Percentiles rank a stretch among this genome's conserved stretches.
Conservation (phyloP, 1,140 invertebrate genomes). For the Sinonovacula constricta region DNA sequence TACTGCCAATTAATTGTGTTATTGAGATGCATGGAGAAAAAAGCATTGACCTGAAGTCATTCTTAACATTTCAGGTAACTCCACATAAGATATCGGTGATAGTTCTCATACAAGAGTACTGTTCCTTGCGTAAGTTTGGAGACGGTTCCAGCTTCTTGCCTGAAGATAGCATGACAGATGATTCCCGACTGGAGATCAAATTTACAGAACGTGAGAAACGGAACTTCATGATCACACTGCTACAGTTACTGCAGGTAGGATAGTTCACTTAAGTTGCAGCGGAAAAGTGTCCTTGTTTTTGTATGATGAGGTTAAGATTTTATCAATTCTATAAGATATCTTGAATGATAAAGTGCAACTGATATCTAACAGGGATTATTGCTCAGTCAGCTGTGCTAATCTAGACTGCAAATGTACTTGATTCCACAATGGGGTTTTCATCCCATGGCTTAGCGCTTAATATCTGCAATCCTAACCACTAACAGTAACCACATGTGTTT, state of each 20-base stretch:
- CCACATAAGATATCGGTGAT: conserved; percentile 76
- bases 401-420: too few species aligned
- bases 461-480: too few species aligned
- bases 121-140: conserved; percentile 53
- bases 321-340: neutral
- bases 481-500: too few species aligned
- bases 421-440: too few species aligned
- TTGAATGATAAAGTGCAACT: neutral
- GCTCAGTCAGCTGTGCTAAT: neutral
- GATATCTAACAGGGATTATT: neutral
- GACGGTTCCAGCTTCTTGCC: neutral
- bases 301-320: neutral
- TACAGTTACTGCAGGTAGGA: conserved; percentile 74
- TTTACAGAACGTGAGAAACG: conserved; percentile 69
- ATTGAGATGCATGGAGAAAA: neutral
- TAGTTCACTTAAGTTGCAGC: neutral
- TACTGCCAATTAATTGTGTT: neutral
- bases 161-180: conserved; percentile 9
- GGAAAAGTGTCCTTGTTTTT: neutral
- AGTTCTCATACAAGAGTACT: conserved; percentile 73
- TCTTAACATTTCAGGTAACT: conserved; percentile 58
- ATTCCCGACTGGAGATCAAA: conserved; percentile 27
- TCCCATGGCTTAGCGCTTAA: too few species aligned
- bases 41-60: neutral
- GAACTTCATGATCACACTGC: conserved; percentile 72